Base-by-base conservation (phyloP, 2,888 invertebrate species). In the Ochlodes sylvanus region DNA sequence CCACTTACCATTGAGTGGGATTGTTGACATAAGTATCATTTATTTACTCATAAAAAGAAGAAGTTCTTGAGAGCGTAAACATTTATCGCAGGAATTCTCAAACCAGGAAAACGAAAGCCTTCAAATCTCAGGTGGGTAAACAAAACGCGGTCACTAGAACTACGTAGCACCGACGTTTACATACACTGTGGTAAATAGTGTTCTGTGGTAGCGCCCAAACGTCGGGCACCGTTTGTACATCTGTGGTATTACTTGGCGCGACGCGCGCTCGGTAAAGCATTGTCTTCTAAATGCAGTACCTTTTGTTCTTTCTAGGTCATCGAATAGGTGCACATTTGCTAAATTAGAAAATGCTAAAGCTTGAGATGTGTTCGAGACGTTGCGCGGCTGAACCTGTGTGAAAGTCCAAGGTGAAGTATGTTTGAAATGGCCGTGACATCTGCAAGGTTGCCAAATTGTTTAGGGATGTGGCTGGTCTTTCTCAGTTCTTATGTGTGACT, bases 261-360 rank as follows among this genome's bases (percentile, higher is more conserved):
- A 52, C 52, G 21, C 21, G 52, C 52, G 52, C 52, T 12, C 52
- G 21, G 52, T 21, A 52, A 52, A 52, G 52, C 21, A 52, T 52
- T 52, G 52, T 52, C 52, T 52, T 52, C 21, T 52, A 52, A 52
- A 52, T 52, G 52, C 52, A 52, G 52, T 52, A 34, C 55, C 34
- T 55, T 55, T 55, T 55, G 55, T 55, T 55, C 10, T 55, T 55
- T 55, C 32, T 55, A 15, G 55, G 55, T 34, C 55, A 55, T 34
- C 55, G 32, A 55, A 55, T 34, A 34, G 34, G 55, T 34, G 55
- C 34, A 52, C 52, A 52, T 52, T 52, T 52, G 52, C 52, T 52
- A 27, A 52, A 52, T 52, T 52, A 21, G 52, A 52, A 52, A 27
- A 50, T 14, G 12, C 52, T 52, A n/a, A 52, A 21, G 52, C 12